phyloP scores from a whole-genome alignment of 2,888 invertebrate genomes.

The Candidula unifasciata region DNA sequence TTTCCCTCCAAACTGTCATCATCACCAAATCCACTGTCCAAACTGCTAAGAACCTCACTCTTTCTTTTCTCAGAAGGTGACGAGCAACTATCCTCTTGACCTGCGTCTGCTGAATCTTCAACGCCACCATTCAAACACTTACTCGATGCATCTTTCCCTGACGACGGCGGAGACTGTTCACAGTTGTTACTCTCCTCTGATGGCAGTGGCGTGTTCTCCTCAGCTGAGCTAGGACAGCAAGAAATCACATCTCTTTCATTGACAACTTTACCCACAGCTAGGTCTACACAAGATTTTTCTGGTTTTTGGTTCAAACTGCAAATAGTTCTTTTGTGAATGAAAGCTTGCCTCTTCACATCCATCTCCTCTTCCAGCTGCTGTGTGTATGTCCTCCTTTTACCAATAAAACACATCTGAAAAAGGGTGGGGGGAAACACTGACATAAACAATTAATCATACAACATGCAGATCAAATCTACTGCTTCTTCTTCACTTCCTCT shows the following conservation, averaged over 20 bases:
- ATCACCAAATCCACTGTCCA: constrained; percentile 30
- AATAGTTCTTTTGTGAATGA: constrained; percentile 61
- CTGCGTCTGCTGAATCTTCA: not conserved
- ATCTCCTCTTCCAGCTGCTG: constrained; percentile 57
- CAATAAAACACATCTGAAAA: constrained; percentile 74
- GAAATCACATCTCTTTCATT: not conserved
- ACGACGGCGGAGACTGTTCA: not conserved
- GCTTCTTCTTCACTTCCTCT: too few species aligned
- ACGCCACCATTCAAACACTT: not conserved
- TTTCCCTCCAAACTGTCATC: not conserved
- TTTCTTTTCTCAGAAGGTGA: constrained; percentile 9
- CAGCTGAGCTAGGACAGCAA: not conserved
- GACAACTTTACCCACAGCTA: not conserved
- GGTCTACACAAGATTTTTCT: not conserved
- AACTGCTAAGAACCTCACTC: not conserved
- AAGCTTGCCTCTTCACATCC: constrained; percentile 62
- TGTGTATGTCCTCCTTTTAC: constrained; percentile 64
- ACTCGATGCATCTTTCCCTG: not conserved
- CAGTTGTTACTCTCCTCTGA: not conserved
- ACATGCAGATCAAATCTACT: too few species aligned
- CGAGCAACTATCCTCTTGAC: not conserved
- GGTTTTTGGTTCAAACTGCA: not conserved
- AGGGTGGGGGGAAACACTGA: not conserved
- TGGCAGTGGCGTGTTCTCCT: not conserved
- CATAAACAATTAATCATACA: too few species aligned